phyloP scores from a whole-genome alignment of 2,888 invertebrate genomes.

The Cyaniris semiargus region DNA sequence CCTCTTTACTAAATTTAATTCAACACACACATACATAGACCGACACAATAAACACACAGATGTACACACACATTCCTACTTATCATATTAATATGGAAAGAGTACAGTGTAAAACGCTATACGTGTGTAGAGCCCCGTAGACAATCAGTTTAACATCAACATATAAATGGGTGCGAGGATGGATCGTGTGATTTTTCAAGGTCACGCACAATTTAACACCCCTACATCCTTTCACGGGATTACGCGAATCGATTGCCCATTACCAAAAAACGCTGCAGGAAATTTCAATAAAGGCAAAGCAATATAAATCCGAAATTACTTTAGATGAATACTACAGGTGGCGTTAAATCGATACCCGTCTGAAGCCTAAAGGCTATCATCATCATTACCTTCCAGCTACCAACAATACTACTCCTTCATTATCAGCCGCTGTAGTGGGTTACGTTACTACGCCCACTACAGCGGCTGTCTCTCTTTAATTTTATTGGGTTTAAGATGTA shows the following conservation, averaged over 20 bases:
- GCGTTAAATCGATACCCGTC: neutral
- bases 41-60: too few species aligned
- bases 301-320: conserved; percentile 46
- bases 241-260: conserved; percentile 68
- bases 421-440: too few species aligned
- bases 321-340: conserved; percentile 28
- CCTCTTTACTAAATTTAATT: too few species aligned
- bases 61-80: too few species aligned
- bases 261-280: conserved; percentile 63
- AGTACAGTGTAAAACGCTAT: neutral
- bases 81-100: too few species aligned
- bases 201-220: conserved; percentile 66
- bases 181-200: conserved; percentile 28
- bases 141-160: conserved; percentile 7
- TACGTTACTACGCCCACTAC: too few species aligned
- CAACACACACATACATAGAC: too few species aligned
- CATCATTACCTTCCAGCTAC: neutral
- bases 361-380: neutral
- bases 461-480: too few species aligned
- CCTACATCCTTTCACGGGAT: conserved; percentile 51
- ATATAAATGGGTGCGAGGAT: conserved; percentile 6
- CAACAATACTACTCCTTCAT: too few species aligned
- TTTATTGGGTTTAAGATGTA: too few species aligned
- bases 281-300: conserved; percentile 68
- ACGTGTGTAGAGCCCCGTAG: neutral